These are phyloP conservation scores for Pygmarrhopalites habei DNA, from an alignment of 1,140 invertebrate genomes.

Conservation along the genomic window DNA sequence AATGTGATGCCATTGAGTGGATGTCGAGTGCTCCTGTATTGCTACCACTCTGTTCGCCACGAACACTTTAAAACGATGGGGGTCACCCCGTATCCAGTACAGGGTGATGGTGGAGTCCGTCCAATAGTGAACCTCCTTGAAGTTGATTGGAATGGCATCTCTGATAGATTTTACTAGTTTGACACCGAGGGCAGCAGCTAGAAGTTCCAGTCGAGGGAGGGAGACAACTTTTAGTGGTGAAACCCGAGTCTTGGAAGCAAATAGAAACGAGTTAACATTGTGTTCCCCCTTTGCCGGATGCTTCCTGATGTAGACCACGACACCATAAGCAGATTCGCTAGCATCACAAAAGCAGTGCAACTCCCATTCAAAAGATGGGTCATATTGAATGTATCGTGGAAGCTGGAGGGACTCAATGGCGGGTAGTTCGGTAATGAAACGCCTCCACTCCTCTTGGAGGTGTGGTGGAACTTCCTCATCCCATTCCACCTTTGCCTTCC, in stretches of 20 bases:
- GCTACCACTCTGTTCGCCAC: slow-evolving; percentile 43
- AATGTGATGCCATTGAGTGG: slow-evolving; percentile 3
- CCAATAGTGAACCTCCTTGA: slow-evolving; percentile 7
- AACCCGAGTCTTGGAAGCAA: slow-evolving; percentile 23
- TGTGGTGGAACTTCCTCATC: slow-evolving; percentile 41
- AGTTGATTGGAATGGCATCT: background rate
- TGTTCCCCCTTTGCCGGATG: background rate
- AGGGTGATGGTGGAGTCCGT: slow-evolving; percentile 45
- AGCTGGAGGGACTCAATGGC: slow-evolving; percentile 27
- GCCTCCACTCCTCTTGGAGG: slow-evolving; percentile 33
- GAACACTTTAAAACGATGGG: slow-evolving; percentile 41
- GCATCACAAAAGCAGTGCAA: slow-evolving; percentile 15
- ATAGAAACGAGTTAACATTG: background rate
- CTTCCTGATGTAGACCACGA: background rate
- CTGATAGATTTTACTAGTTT: slow-evolving; percentile 14
- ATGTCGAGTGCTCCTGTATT: slow-evolving; percentile 33
- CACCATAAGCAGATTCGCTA: slow-evolving; percentile 12
- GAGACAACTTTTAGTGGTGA: slow-evolving; percentile 19
- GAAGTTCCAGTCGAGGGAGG: slow-evolving; percentile 27
- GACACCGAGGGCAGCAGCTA: slow-evolving; percentile 18
- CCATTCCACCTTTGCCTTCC: slow-evolving; percentile 41
- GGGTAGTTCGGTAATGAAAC: slow-evolving; percentile 31
- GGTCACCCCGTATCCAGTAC: slow-evolving; percentile 41
- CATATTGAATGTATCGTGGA: background rate
- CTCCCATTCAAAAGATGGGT: background rate